Percentiles rank a stretch among this genome's conserved stretches.
Evolutionary conservation across 2,113 vertebrate species (phyloP).

Genomic region (Typhlomys cinereus): DNA sequence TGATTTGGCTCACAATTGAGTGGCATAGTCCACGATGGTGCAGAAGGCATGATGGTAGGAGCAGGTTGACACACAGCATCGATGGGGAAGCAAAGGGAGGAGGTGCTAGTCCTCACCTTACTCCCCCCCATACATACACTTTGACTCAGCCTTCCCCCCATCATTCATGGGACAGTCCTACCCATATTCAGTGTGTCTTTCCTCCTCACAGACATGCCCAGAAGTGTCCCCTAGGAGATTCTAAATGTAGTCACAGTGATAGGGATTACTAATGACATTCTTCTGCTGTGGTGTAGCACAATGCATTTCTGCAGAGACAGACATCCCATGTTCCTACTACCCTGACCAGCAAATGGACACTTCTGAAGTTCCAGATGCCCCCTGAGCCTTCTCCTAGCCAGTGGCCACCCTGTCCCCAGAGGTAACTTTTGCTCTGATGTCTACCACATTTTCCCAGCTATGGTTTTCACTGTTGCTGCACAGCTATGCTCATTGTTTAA

Average conservation of each 20-base stretch:
- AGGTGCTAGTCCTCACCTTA: neutral
- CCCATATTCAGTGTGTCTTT: neutral
- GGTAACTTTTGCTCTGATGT: neutral
- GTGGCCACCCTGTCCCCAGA: neutral
- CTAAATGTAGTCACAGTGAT: neutral
- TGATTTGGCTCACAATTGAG: neutral
- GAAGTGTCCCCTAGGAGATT: neutral
- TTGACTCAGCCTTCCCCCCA: neutral
- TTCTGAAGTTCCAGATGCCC: neutral
- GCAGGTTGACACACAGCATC: too few relatives aligned
- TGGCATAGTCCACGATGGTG: neutral
- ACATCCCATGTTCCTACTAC: neutral
- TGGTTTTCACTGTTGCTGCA: neutral
- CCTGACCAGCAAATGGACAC: neutral
- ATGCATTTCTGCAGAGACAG: neutral
- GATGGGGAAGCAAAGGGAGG: neutral
- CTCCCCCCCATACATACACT: neutral
- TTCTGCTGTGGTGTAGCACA: neutral
- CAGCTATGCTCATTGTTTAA: neutral
- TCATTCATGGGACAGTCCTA: neutral
- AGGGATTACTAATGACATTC: neutral
- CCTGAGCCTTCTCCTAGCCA: neutral
- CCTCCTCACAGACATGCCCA: neutral
- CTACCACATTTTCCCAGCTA: neutral
- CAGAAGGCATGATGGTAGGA: too few relatives aligned